Percentiles rank a stretch among this genome's conserved stretches.
These are phyloP conservation scores for Dendrocincla tyrannina DNA, from an alignment of 2,797 vertebrate species.

Conservation along the genomic window DNA sequence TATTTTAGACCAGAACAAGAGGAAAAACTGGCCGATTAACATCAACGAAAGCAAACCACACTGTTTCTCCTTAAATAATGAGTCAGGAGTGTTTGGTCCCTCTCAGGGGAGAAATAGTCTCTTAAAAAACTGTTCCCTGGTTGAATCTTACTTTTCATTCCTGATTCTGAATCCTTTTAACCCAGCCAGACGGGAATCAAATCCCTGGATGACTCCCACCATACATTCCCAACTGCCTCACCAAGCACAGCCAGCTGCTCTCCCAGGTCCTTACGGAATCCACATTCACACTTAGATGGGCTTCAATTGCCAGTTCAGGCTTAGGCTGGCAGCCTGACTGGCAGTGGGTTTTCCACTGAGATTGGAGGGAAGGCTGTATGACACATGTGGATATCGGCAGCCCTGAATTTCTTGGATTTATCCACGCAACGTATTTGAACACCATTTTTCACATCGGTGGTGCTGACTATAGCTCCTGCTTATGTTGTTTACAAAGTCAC, in stretches of 20 bases:
- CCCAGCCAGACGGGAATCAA: background rate
- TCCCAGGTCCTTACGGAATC: background rate
- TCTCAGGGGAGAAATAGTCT: background rate
- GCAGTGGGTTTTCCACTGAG: background rate
- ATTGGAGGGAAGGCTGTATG: background rate
- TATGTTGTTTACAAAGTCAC: background rate
- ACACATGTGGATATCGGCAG: rapidly evolving
- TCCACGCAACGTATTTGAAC: background rate
- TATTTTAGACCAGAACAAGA: background rate
- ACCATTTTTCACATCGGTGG: background rate
- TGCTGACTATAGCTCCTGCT: background rate
- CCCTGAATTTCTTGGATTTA: background rate
- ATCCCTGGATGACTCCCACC: background rate
- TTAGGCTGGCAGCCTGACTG: background rate
- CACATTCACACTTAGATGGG: rapidly evolving
- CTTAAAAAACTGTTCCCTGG: background rate
- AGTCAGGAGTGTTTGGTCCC: background rate
- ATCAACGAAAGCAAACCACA: background rate
- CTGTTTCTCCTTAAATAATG: background rate
- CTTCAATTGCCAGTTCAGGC: background rate
- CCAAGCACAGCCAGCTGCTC: background rate
- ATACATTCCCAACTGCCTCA: rapidly evolving
- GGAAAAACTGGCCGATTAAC: background rate
- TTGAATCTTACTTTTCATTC: background rate
- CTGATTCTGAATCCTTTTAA: background rate